These are phyloP conservation scores for Podilymbus podiceps DNA, from an alignment of 2,113 vertebrate genomes.

Conservation along the genomic window DNA sequence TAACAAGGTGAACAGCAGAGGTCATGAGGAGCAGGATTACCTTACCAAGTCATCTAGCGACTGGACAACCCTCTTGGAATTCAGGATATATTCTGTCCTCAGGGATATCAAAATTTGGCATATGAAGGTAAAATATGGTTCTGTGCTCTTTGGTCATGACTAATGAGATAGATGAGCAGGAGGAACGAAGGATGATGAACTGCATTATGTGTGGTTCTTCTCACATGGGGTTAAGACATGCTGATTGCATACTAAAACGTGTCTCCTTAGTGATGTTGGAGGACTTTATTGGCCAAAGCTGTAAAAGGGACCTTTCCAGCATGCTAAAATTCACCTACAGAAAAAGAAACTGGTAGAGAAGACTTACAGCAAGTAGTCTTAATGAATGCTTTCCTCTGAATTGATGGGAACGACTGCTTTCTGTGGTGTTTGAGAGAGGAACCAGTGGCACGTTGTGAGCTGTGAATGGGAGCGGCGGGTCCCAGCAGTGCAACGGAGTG, in stretches of 20 bases:
- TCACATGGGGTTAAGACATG: not conserved
- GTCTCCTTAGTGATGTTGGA: not conserved
- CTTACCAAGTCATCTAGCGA: not conserved
- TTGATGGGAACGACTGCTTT: not conserved
- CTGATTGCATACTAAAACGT: not conserved
- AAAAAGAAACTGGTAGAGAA: not conserved
- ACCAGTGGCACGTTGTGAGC: not conserved
- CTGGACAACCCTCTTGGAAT: not conserved
- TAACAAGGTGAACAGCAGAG: not conserved
- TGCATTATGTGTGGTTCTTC: not conserved
- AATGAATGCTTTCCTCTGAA: not conserved
- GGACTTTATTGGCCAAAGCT: not conserved
- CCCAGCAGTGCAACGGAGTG: rapidly evolving
- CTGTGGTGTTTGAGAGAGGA: not conserved
- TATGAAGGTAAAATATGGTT: not conserved
- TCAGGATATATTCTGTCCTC: not conserved
- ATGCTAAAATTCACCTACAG: not conserved
- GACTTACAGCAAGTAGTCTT: not conserved
- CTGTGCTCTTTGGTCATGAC: not conserved
- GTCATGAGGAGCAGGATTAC: not conserved
- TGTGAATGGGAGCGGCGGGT: not conserved
- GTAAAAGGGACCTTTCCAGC: not conserved
- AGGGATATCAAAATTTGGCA: not conserved
- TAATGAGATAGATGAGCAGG: not conserved
- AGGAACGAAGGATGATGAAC: not conserved